Evolutionary conservation across 2,113 vertebrate genomes (phyloP).

Genomic region (Bubo scandiacus): DNA sequence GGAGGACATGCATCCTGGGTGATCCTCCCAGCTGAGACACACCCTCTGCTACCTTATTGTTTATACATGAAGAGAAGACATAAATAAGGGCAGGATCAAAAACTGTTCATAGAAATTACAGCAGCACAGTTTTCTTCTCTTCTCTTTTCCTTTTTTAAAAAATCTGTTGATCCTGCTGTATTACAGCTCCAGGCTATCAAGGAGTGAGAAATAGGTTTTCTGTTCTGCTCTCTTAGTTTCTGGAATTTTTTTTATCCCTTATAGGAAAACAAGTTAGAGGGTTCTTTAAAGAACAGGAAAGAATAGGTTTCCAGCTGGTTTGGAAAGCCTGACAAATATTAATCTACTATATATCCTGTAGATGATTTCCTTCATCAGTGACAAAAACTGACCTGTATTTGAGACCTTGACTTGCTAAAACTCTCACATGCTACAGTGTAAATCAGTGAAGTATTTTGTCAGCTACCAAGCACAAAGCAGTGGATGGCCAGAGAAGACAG

Average conservation of each 20-base stretch:
- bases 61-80: not conserved
- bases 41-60: not conserved
- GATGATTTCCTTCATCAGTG: conserved; percentile 10
- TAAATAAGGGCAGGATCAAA: not conserved
- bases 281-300: not conserved
- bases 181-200: conserved; percentile 21
- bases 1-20: not conserved
- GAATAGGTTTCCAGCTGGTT: not conserved
- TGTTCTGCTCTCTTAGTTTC: conserved; percentile 4
- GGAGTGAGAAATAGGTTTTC: conserved; percentile 38
- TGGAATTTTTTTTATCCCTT: not conserved
- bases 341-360: not conserved
- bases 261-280: not conserved
- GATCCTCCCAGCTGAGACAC: not conserved
- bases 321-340: conserved; percentile 19
- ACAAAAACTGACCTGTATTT: conserved; percentile 16
- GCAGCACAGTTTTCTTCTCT: not conserved
- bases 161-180: not conserved
- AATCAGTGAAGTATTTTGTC: not conserved
- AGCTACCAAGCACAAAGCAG: not conserved
- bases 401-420: not conserved
- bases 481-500: not conserved
- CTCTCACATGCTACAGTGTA: not conserved
- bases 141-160: not conserved
- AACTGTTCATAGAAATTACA: not conserved